Conservation (phyloP, 35 echinoderm and acorn worm genomes). For the Chiridota heheva region DNA sequence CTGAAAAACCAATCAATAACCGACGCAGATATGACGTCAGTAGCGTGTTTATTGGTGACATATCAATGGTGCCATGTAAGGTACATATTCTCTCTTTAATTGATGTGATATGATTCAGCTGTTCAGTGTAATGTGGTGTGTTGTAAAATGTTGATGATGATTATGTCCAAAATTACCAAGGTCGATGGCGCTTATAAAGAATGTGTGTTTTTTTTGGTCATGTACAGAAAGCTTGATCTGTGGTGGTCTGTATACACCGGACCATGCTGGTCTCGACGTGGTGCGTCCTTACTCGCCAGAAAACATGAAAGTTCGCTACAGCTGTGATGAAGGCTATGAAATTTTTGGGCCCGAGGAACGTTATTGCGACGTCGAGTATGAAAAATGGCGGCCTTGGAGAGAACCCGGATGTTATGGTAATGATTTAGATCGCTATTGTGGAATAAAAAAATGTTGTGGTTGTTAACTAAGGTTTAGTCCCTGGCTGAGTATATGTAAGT, state of each 20-base stretch:
- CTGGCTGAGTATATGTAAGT: too few species aligned
- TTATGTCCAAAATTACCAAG: neutral
- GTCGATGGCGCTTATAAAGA: neutral
- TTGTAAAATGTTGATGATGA: neutral
- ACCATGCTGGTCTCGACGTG: conserved; percentile 61
- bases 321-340: conserved; percentile 85
- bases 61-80: too few species aligned
- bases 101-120: neutral
- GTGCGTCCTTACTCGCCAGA: conserved; percentile 51
- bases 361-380: conserved; percentile 73
- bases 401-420: conserved; percentile 78
- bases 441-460: too few species aligned
- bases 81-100: too few species aligned
- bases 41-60: too few species aligned
- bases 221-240: conserved; percentile 80
- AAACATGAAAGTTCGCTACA: conserved; percentile 60
- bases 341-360: conserved; percentile 62
- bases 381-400: conserved; percentile 60
- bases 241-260: conserved; percentile 65
- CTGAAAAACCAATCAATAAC: too few species aligned
- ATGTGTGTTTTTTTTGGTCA: neutral
- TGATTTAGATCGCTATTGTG: neutral
- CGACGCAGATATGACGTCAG: too few species aligned
- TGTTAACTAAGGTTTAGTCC: too few species aligned
- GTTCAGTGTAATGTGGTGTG: neutral